Conservation (phyloP, 1,140 invertebrate genomes). For the Pogonus chalceus region DNA sequence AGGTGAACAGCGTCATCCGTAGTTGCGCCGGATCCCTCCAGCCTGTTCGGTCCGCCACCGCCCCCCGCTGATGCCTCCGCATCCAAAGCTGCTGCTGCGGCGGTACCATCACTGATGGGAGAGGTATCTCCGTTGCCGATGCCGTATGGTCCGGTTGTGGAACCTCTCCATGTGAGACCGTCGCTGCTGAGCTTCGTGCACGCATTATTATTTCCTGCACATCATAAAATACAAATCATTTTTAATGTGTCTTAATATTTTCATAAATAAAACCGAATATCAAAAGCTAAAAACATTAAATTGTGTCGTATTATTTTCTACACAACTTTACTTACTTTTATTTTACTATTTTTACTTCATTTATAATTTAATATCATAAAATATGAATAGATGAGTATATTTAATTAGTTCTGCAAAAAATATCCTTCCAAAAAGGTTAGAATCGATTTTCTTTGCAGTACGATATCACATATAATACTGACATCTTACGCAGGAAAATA, state of each 20-base stretch:
- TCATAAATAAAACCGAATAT: no score
- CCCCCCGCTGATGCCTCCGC: constrained; percentile 26
- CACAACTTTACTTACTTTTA: neutral
- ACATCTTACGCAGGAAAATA: no score
- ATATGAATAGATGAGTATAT: neutral
- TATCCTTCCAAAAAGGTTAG: no score
- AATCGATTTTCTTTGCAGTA: no score
- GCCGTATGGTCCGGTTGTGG: constrained; percentile 20
- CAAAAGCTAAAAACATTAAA: no score
- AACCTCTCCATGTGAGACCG: constrained; percentile 32
- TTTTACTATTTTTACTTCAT: neutral
- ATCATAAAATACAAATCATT: constrained; percentile 12
- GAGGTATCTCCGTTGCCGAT: constrained; percentile 19
- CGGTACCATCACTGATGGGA: constrained; percentile 20
- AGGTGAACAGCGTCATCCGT: constrained; percentile 90
- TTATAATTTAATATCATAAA: neutral
- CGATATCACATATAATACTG: no score
- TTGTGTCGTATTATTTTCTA: neutral
- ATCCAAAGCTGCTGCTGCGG: constrained; percentile 28
- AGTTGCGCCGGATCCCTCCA: constrained; percentile 85
- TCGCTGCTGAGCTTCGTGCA: constrained; percentile 27
- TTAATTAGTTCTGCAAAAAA: constrained; percentile 3
- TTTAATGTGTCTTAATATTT: constrained; percentile 1
- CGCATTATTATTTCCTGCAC: constrained; percentile 33
- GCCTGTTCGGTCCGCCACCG: constrained; percentile 39